Conservation (phyloP, 2,113 vertebrate species). For the Hypanus sabinus region DNA sequence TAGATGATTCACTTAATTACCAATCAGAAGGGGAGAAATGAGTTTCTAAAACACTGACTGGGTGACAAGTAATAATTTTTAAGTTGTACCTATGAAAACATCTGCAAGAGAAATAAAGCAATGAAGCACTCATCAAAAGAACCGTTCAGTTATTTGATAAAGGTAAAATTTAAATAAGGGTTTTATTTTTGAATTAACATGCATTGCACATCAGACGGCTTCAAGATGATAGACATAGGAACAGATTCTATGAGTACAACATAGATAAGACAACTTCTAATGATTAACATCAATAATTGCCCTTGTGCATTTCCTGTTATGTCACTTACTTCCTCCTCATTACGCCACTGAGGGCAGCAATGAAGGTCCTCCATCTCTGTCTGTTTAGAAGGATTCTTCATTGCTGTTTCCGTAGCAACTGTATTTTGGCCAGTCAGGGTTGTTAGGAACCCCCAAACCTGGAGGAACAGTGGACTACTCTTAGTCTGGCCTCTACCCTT, state of each 20-base stretch:
- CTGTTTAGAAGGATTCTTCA: too few species aligned
- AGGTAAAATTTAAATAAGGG: not conserved
- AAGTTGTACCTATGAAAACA: not conserved
- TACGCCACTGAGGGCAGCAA: too few species aligned
- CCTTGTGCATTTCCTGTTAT: not conserved
- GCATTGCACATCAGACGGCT: too few species aligned
- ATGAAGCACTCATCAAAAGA: not conserved
- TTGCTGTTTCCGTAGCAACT: too few species aligned
- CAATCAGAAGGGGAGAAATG: constrained; percentile 59
- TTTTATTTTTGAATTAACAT: not conserved
- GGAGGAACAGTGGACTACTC: too few species aligned
- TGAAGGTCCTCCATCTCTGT: too few species aligned
- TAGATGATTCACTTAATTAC: constrained; percentile 96
- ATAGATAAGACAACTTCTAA: too few species aligned
- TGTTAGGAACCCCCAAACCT: too few species aligned
- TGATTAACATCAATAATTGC: not conserved
- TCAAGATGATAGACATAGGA: not conserved
- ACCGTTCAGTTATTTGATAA: not conserved
- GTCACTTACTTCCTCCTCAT: too few species aligned
- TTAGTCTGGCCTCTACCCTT: too few species aligned
- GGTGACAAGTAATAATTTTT: not conserved
- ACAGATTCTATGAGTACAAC: not conserved
- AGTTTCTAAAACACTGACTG: constrained; percentile 60
- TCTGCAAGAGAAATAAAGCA: not conserved
- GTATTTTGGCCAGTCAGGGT: too few species aligned